Base-by-base conservation (phyloP, 2,113 vertebrate genomes). In the Callipepla squamata region DNA sequence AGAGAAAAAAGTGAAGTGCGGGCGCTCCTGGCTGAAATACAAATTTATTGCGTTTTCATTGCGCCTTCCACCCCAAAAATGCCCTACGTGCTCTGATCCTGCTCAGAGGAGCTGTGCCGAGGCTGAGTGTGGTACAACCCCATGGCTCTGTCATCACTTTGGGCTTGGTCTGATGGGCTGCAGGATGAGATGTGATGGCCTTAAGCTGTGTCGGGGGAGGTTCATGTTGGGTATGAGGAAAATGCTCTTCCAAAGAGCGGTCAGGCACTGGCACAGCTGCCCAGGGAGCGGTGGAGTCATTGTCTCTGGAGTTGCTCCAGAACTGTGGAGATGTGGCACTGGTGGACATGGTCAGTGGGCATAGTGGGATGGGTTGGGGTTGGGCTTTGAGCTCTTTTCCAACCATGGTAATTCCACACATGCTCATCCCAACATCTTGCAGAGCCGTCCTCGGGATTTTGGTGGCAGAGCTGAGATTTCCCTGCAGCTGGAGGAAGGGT, bases 11-110 rank as follows among this genome's bases (percentile, higher is more conserved):
- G 7, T 22, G 55, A 55, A 90, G 51, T 0, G 0, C 13, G 42
- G 61, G 68, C 2, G 1, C 25, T 70, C 6, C 44, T 72, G 81
- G 36, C 69, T 57, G 11, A 51, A 68, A 36, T 13, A 36, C 20
- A 45, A 2, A 45, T 63, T 59, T 55, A 5, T 8, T 22, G 47
- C 1, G 1, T 59, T 93, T 82, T 70, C 19, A 0, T 19, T 32
- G 25, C 1, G 0, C 57, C 5, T 79, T 62, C 68, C 48, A 34
- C 28, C 81, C 58, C 67, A 19, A 82, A 82, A 87, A 77, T 3
- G 26, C 53, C 45, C 73, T 3, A 2, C 0, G 1, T 70, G 44
- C 51, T 51, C 66, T 1, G 0, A 6, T 15, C 61, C 23, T 1
- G 28, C 67, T 28, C 32, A 28, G 65, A 38, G 66, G n/a, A 22